Conservation (phyloP, 2,888 invertebrate genomes). For the Eueremaeus valkanovi region DNA sequence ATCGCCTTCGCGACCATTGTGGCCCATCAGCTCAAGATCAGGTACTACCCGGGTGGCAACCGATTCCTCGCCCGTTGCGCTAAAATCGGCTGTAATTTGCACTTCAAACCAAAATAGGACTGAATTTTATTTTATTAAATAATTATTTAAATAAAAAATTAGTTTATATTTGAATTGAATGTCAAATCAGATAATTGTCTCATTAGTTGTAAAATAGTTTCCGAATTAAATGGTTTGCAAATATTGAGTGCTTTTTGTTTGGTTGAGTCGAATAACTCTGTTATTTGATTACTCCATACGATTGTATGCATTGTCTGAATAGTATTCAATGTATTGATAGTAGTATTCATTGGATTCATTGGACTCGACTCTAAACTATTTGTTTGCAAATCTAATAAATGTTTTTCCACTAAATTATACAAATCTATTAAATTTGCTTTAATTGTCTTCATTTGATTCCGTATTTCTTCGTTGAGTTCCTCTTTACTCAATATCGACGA, state of each 20-base stretch:
- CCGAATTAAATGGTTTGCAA: neutral
- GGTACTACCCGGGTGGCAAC: neutral
- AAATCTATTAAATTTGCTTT: conserved; percentile 1
- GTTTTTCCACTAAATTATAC: neutral
- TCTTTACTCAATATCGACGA: neutral
- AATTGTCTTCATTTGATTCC: neutral
- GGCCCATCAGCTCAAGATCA: neutral
- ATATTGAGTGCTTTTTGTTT: conserved; percentile 16
- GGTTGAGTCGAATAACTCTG: neutral
- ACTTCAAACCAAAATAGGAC: neutral
- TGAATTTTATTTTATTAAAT: neutral
- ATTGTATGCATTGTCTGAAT: too few relatives aligned
- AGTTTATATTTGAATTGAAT: neutral
- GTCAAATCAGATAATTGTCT: neutral
- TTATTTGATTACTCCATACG: neutral
- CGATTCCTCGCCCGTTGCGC: neutral
- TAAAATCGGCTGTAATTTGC: neutral
- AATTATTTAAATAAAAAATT: neutral
- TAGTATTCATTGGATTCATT: too few relatives aligned
- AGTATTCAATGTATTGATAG: too few relatives aligned
- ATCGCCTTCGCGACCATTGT: neutral
- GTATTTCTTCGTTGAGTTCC: neutral
- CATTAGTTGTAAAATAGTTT: neutral
- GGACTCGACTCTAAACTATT: neutral
- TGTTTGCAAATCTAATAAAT: conserved; percentile 12